Evolutionary conservation across 2,888 invertebrate species (phyloP).

Genomic region (Coleophora flavipennella): DNA sequence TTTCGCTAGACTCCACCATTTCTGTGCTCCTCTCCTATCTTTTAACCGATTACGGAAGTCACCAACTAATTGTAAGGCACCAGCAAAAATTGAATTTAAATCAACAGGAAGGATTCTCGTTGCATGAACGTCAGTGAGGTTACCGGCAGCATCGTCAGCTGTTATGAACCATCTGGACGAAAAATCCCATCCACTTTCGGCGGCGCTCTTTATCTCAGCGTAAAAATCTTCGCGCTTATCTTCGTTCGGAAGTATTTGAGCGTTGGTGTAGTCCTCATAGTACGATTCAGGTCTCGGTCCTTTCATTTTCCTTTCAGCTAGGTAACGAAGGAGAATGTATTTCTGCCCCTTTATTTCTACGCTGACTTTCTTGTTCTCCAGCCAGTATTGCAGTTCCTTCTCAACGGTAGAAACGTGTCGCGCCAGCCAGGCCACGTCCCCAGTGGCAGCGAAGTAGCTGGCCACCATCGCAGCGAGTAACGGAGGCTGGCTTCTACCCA

Average conservation of each 20-base stretch:
- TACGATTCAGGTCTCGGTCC: conserved; percentile 84
- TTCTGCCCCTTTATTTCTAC: conserved; percentile 63
- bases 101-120: conserved; percentile 85
- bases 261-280: conserved; percentile 74
- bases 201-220: conserved; percentile 80
- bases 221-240: conserved; percentile 72
- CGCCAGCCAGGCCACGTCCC: conserved; percentile 77
- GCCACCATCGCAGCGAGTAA: conserved; percentile 81
- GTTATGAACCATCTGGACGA: conserved; percentile 84
- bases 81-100: conserved; percentile 84
- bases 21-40: conserved; percentile 63
- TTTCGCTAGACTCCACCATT: conserved; percentile 74
- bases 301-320: conserved; percentile 55
- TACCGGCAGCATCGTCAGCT: conserved; percentile 64
- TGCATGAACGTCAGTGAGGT: conserved; percentile 77
- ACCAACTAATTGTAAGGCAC: conserved; percentile 77
- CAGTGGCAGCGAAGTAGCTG: conserved; percentile 76
- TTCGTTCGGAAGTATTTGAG: conserved; percentile 54
- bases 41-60: conserved; percentile 74
- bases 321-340: conserved; percentile 75
- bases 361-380: conserved; percentile 70
- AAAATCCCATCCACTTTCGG: conserved; percentile 93
- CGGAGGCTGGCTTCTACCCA: conserved; percentile 80
- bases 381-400: conserved; percentile 78
- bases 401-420: conserved; percentile 73